Evolutionary conservation across 2,888 invertebrate species (phyloP).

Genomic region (Torymus tubicola): DNA sequence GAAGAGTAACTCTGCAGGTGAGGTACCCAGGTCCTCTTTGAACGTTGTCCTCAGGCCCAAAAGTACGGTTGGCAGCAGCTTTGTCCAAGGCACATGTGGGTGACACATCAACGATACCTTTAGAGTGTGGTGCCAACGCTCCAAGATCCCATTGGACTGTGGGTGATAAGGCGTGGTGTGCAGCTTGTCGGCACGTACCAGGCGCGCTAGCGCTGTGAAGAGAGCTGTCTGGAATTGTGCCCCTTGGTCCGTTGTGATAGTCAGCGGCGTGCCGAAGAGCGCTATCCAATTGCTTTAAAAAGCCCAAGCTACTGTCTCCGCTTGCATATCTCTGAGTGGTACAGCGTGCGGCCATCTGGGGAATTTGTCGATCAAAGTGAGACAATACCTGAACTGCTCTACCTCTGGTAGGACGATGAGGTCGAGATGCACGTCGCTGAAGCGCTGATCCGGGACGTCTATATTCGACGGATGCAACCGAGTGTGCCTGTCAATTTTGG

Average conservation of each 20-base stretch:
- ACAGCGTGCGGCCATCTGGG: neutral
- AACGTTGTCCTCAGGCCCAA: neutral
- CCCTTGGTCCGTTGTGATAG: neutral
- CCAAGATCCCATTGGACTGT: constrained; percentile 49
- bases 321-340: neutral
- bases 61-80: neutral
- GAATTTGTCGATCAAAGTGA: constrained; percentile 7
- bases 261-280: neutral
- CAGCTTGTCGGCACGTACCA: constrained; percentile 45
- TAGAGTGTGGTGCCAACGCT: constrained; percentile 3
- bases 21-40: neutral
- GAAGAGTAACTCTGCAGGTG: neutral
- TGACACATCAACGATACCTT: neutral
- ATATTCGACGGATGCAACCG: neutral
- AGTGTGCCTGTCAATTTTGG: constrained; percentile 3
- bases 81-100: neutral
- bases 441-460: neutral
- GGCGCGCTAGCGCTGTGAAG: constrained; percentile 53
- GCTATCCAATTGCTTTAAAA: neutral
- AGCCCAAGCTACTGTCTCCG: neutral
- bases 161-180: constrained; percentile 58
- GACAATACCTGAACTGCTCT: neutral
- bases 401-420: neutral
- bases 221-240: constrained; percentile 62
- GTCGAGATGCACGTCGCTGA: constrained; percentile 17